These are phyloP conservation scores for Gymnopithys bicolor DNA, from an alignment of 2,797 vertebrate species.

Conservation along the genomic window DNA sequence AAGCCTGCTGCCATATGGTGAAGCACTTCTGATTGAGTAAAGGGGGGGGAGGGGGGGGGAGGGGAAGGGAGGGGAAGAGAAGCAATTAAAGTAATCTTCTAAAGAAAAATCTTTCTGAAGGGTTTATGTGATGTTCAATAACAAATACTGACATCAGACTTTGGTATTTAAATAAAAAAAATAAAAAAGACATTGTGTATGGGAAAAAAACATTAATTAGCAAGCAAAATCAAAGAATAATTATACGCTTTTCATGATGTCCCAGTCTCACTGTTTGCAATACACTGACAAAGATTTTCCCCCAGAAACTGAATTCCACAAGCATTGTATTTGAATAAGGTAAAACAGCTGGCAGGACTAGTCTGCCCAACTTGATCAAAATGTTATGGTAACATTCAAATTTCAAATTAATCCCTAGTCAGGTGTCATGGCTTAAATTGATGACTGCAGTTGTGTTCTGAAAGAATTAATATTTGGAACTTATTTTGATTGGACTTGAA, in stretches of 20 bases:
- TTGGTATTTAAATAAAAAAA: neutral
- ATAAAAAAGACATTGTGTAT: too few species aligned
- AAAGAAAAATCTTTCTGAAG: neutral
- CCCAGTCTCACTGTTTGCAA: neutral
- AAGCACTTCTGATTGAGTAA: neutral
- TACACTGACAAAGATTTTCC: neutral
- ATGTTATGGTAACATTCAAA: neutral
- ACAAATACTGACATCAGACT: neutral
- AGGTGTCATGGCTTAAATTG: neutral
- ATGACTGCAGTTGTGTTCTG: neutral
- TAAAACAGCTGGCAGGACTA: neutral
- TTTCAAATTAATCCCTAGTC: neutral
- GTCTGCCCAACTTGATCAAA: neutral
- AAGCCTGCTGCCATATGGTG: slow-evolving; percentile 34
- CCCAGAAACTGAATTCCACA: neutral
- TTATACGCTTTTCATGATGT: neutral
- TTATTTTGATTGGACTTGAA: neutral
- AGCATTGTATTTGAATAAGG: neutral
- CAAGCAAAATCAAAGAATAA: neutral
- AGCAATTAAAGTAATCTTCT: neutral
- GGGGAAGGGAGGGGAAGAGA: neutral
- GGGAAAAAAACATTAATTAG: neutral
- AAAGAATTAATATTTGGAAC: neutral
- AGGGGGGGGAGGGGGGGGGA: neutral
- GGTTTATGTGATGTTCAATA: neutral